Conservation (phyloP, 23 tunicate species). For the Aplidium turbinatum region DNA sequence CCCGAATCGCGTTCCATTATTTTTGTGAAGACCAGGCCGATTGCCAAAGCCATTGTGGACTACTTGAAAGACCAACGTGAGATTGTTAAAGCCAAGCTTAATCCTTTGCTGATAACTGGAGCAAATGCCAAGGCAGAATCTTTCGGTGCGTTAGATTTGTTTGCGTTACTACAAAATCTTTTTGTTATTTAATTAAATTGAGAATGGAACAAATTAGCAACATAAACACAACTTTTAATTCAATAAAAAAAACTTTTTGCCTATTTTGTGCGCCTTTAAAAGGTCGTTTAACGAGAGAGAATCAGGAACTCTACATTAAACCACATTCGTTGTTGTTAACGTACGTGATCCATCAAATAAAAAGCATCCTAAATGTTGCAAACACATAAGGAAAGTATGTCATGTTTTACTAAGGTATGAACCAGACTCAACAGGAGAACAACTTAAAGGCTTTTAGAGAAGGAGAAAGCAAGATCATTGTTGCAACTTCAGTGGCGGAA, state of each 20-base stretch:
- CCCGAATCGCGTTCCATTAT: conserved; percentile 54
- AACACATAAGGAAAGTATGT: too few relatives aligned
- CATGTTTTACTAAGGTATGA: conserved; percentile 39
- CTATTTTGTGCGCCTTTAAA: too few relatives aligned
- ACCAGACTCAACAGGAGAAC: conserved; percentile 45
- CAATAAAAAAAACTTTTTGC: too few relatives aligned
- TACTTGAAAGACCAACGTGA: conserved; percentile 22
- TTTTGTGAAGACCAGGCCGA: conserved; percentile 50
- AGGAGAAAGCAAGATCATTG: conserved; percentile 44
- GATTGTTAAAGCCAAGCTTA: conserved; percentile 9
- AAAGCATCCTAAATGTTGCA: too few relatives aligned
- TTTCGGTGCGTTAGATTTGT: conserved; percentile 31
- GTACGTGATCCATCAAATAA: too few relatives aligned
- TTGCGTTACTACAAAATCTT: too few relatives aligned
- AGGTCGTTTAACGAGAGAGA: too few relatives aligned
- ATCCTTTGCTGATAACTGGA: conserved; percentile 58
- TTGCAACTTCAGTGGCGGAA: conserved; percentile 86
- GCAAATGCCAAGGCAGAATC: conserved; percentile 21
- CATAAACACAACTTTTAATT: too few relatives aligned
- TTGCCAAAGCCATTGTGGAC: conserved; percentile 45
- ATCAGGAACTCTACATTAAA: too few relatives aligned
- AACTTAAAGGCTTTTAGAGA: conserved; percentile 30
- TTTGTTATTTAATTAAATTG: too few relatives aligned
- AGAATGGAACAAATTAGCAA: too few relatives aligned
- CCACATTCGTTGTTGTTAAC: too few relatives aligned